phyloP scores from a whole-genome alignment of 2,888 invertebrate species.

The Harpalus rubripes region DNA sequence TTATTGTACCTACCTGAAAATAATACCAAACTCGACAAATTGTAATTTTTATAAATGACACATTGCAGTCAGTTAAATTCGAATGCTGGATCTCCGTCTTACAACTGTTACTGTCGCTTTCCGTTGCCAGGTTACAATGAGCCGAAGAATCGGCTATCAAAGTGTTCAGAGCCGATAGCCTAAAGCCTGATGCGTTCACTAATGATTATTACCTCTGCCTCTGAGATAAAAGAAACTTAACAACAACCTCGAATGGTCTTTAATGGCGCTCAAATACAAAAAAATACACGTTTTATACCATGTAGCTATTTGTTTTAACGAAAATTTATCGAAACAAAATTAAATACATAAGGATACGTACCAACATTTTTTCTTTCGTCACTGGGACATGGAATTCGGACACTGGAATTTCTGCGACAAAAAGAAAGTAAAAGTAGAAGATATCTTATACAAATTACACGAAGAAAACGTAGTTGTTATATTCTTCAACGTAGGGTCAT shows the following conservation, averaged over 20 bases:
- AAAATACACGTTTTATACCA: constrained; percentile 64
- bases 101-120: too few relatives aligned
- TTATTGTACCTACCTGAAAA: too few relatives aligned
- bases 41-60: too few relatives aligned
- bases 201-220: constrained; percentile 74
- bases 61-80: too few relatives aligned
- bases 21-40: too few relatives aligned
- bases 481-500: too few relatives aligned
- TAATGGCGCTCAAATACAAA: constrained; percentile 63
- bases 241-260: constrained; percentile 60
- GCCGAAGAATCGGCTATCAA: constrained; percentile 62
- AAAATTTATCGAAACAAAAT: constrained; percentile 67
- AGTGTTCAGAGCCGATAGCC: constrained; percentile 62
- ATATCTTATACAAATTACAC: background rate
- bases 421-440: background rate
- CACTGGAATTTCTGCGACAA: background rate
- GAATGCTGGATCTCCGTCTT: too few relatives aligned
- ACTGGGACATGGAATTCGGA: background rate
- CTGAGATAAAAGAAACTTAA: constrained; percentile 72
- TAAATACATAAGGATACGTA: constrained; percentile 48
- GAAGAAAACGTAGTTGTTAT: background rate
- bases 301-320: constrained; percentile 65
- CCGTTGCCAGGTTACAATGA: constrained; percentile 34
- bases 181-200: constrained; percentile 69
- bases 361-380: constrained; percentile 20